Evolutionary conservation across 2,113 vertebrate species (phyloP).

Genomic region (Daphoenositta chrysoptera): DNA sequence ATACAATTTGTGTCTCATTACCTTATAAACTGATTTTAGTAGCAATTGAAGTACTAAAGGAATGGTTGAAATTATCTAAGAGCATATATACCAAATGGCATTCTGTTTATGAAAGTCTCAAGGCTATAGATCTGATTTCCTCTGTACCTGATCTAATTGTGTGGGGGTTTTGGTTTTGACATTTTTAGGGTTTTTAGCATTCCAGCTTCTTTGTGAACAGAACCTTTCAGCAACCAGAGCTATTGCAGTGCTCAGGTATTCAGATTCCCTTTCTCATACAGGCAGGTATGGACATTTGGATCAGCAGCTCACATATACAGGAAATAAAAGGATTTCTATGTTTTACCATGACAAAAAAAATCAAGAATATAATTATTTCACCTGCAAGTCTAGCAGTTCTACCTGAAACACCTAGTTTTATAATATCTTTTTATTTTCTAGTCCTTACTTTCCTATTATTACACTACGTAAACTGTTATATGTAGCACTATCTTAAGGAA

Average conservation of each 20-base stretch:
- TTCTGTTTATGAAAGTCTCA: not conserved
- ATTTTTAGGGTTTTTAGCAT: not conserved
- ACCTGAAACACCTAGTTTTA: not conserved
- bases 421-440: not conserved
- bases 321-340: not conserved
- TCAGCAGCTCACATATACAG: not conserved
- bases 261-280: not conserved
- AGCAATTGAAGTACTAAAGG: not conserved
- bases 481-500: not conserved
- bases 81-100: not conserved
- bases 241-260: not conserved
- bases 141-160: not conserved
- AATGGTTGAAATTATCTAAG: not conserved
- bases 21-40: not conserved
- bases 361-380: not conserved
- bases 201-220: not conserved
- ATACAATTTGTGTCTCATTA: not conserved
- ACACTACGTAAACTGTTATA: not conserved
- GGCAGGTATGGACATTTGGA: not conserved
- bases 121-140: not conserved
- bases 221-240: not conserved
- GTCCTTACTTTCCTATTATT: not conserved
- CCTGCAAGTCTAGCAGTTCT: not conserved
- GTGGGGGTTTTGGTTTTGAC: not conserved
- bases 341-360: not conserved